Conservation (phyloP, 2,888 invertebrate species). For the Lucinisca nassula region DNA sequence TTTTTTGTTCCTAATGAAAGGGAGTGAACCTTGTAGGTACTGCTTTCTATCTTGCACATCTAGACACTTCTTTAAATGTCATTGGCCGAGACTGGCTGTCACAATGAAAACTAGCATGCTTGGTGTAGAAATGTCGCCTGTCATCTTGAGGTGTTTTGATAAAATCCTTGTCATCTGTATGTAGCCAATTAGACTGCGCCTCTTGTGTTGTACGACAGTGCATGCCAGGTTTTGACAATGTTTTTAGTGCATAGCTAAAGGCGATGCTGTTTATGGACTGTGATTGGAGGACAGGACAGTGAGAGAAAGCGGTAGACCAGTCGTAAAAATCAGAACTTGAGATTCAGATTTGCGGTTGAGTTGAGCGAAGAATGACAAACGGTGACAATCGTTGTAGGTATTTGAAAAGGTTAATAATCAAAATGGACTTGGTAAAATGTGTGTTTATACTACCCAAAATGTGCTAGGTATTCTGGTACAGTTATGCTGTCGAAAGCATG, state of each 20-base stretch:
- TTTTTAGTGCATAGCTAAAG: slow-evolving; percentile 22
- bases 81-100: too few relatives aligned
- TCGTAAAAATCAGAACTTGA: not conserved
- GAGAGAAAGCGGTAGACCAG: slow-evolving; percentile 2
- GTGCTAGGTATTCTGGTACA: too few relatives aligned
- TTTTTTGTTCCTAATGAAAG: too few relatives aligned
- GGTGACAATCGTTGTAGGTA: not conserved
- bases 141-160: not conserved
- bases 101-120: too few relatives aligned
- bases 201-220: not conserved
- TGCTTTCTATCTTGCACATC: too few relatives aligned
- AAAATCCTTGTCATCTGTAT: not conserved
- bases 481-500: too few relatives aligned
- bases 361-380: not conserved
- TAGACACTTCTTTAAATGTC: too few relatives aligned
- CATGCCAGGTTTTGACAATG: slow-evolving; percentile 7
- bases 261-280: slow-evolving; percentile 13
- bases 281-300: not conserved
- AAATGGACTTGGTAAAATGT: too few relatives aligned
- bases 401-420: not conserved
- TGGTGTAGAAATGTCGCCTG: not conserved
- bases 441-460: too few relatives aligned
- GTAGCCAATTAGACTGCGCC: not conserved
- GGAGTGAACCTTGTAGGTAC: too few relatives aligned
- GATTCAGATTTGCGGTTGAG: not conserved